Conservation (phyloP, 2,888 invertebrate species). For the Onthophagus sagittarius region DNA sequence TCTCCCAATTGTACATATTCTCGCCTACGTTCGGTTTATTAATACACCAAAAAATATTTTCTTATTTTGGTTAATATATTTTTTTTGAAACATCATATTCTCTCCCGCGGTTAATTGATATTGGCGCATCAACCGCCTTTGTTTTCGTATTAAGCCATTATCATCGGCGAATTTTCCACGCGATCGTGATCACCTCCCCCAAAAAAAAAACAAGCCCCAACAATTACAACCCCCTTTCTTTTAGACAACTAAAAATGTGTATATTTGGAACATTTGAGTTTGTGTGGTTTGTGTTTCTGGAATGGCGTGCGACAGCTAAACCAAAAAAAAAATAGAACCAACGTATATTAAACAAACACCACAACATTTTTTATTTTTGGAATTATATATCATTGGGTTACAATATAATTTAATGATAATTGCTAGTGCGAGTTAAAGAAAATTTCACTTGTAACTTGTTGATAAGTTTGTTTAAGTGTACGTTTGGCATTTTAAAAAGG, state of each 20-base stretch:
- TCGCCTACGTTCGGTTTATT: neutral
- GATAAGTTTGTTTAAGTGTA: neutral
- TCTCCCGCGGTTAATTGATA: no score
- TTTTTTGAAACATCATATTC: no score
- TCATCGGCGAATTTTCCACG: neutral
- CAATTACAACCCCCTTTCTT: neutral
- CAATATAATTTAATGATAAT: neutral
- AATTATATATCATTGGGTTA: neutral
- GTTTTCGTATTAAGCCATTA: neutral
- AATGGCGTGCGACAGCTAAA: constrained; percentile 17
- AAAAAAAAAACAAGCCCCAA: neutral
- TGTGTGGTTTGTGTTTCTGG: constrained; percentile 24
- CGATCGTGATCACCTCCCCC: constrained; percentile 4
- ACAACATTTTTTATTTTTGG: neutral
- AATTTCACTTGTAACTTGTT: no score
- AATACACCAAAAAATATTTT: neutral
- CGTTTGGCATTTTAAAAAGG: neutral
- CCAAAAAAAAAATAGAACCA: neutral
- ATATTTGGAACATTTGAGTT: constrained; percentile 24
- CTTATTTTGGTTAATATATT: no score
- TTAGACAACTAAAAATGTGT: constrained; percentile 19
- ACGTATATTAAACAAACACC: neutral
- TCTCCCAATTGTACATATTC: neutral
- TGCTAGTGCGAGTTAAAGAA: neutral
- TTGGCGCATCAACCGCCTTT: no score